Evolutionary conservation across 2,888 invertebrate species (phyloP), one percentile per base, ranked within the genome.

Genomic region (Ellobium chinense): DNA sequence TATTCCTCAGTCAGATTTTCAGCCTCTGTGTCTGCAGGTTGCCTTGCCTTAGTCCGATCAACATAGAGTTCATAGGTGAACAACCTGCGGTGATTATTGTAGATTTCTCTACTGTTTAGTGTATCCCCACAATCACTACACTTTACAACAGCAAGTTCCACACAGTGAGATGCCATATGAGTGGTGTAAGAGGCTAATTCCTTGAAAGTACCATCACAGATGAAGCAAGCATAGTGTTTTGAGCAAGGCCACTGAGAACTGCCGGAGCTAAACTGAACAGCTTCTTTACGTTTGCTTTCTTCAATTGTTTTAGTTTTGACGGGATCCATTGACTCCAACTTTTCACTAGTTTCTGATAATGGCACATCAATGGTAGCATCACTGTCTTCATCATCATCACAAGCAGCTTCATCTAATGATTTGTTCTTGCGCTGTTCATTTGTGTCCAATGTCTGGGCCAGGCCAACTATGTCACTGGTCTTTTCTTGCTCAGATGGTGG

Each of bases 281-380:
- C 65, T 65, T 65, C 12, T 29, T 65, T 7, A 9, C 29, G 29
- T 12, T 31, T 29, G 18, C 24, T n/a, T 18, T n/a, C 24, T 18
- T 46, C 46, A 46, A 12, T 18, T 46, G 46, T 46, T 12, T 12
- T 46, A 7, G 7, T 18, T 46, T 46, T 46, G 46, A 46, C 18
- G 7, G 4, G 54, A 31, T 27, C 12, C n/a, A 34, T 31, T 24
- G 46, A 9, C n/a, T 63, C 27, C 24, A 5, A 24, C 34, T 4
- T 31, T 24, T 62, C 39, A 14, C 7, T 12, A 7, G 27, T 54
- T 21, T 54, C 65, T 36, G 58, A 12, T 3, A 27, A n/a, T 5
- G 74, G 24, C 24, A 80, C 27, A 27, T 80, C 80, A 27, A 69
- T 29, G n/a, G 80, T 80, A 12, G 80, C 80, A 68, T 80, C 80